Evolutionary conservation across 2,888 invertebrate genomes (phyloP), one percentile per base, ranked within the genome.

Genomic region (Hypselothyrea guttata): DNA sequence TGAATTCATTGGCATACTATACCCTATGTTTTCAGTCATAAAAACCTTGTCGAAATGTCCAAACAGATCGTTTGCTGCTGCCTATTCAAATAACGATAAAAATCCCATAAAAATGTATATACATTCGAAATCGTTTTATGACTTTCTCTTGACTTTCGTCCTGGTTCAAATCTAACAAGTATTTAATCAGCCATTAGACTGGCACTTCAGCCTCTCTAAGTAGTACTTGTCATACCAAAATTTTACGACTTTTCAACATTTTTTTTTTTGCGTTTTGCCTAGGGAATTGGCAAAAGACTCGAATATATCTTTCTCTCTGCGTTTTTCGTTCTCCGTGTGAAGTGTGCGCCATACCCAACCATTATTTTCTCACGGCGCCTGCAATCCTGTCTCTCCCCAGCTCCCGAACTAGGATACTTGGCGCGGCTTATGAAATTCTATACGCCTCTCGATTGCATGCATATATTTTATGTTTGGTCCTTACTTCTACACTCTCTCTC

Each of bases 21-120:
- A 15, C 16, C 15, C 16, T 11, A 18, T 38, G 55, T 38, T 40
- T 15, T 15, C 1, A 30, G 38, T 56, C 64, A 65, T 84, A 64
- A 84, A 82, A 79, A 60, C 66, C 65, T 75, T 84, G 79, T 71
- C 66, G 65, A 84, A 79, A 75, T 86, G 83, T 84, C 86, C 73
- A 87, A 88, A 88, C 86, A 87, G 83, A 79, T 83, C 85, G 76
- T 88, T 86, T 72, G 74, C n/a, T 69, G 71, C 83, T 64, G 73
- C 62, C 79, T 77, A 77, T 77, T 75, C 75, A 83, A 85, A 84
- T 68, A 61, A 54, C 75, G 77, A 88, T 88, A 85, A 87, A 87
- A 87, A 82, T 57, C 55, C 72, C 63, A 86, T 88, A 73, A 86
- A 87, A 87, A 47, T 46, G 8, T 51, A 31, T 34, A 52, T 52